phyloP scores from a whole-genome alignment of 2,888 invertebrate genomes.

The Tricholauxania praeusta region DNA sequence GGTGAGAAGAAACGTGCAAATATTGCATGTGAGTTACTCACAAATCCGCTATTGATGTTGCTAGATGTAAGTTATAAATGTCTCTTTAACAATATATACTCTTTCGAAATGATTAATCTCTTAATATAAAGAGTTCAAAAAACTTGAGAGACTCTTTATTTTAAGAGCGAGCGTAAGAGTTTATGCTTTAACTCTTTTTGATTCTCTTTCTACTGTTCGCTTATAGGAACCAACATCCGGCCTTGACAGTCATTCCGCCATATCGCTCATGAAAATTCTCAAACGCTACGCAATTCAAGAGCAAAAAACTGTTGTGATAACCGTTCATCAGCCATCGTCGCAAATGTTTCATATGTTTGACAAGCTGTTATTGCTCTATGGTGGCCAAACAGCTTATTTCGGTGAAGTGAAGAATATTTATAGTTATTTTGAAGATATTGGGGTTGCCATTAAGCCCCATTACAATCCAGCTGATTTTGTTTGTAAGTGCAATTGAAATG shows the following conservation, averaged over 20 bases:
- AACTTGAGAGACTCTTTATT: not conserved
- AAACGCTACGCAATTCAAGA: conserved; percentile 81
- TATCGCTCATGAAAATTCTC: conserved; percentile 78
- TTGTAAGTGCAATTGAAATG: conserved; percentile 70
- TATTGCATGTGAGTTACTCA: conserved; percentile 85
- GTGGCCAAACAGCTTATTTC: conserved; percentile 82
- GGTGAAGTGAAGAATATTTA: conserved; percentile 80
- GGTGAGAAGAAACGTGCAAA: conserved; percentile 87
- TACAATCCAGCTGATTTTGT: conserved; percentile 90
- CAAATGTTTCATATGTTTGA: conserved; percentile 88
- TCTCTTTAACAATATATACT: not conserved
- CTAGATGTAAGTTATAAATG: conserved; percentile 75
- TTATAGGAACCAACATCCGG: conserved; percentile 85
- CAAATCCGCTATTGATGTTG: conserved; percentile 83
- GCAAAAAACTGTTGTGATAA: conserved; percentile 82
- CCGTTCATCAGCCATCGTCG: conserved; percentile 86
- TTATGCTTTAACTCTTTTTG: not conserved
- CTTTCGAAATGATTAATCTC: not conserved
- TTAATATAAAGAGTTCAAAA: not conserved
- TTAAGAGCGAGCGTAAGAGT: not conserved
- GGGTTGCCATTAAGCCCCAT: conserved; percentile 78
- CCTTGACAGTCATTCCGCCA: conserved; percentile 83
- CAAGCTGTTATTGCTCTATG: conserved; percentile 77
- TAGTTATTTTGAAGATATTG: conserved; percentile 78
- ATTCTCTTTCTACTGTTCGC: conserved; percentile 36